These are phyloP conservation scores for Scolopax rusticola DNA, from an alignment of 2,797 vertebrate species.

Conservation along the genomic window DNA sequence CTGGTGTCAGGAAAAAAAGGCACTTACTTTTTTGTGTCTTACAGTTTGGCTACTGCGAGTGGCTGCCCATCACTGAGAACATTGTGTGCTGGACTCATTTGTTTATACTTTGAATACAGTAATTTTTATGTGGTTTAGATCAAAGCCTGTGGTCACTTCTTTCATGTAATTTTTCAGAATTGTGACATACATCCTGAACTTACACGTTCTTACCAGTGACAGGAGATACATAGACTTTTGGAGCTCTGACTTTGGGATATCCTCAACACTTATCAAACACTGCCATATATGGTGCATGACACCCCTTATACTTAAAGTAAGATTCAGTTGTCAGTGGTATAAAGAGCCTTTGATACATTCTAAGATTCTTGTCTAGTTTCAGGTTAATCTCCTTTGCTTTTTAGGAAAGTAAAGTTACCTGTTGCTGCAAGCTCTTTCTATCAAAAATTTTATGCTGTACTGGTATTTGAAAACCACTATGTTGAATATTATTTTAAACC, in stretches of 20 bases:
- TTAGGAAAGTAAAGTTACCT: neutral
- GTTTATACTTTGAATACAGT: neutral
- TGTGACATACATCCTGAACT: neutral
- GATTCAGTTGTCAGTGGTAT: neutral
- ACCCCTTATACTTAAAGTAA: fast-evolving
- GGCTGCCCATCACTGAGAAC: neutral
- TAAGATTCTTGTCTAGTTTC: neutral
- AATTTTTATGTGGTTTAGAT: neutral
- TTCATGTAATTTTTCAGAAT: neutral
- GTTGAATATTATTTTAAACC: neutral
- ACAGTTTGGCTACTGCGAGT: neutral
- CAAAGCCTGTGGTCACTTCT: neutral
- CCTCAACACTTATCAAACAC: neutral
- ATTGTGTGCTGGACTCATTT: neutral
- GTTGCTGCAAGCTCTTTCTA: neutral
- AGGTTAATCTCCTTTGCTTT: neutral
- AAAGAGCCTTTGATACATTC: neutral
- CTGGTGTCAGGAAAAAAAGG: neutral
- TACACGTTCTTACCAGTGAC: neutral
- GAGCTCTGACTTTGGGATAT: neutral
- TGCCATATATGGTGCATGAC: fast-evolving
- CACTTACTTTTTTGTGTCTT: neutral
- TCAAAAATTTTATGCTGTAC: neutral
- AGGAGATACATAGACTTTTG: neutral
- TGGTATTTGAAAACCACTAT: neutral